A percentile compares a stretch with the other conserved stretches of the same genome.
phyloP scores from a whole-genome alignment of 2,888 invertebrate genomes.

The Standfussiana lucernea region DNA sequence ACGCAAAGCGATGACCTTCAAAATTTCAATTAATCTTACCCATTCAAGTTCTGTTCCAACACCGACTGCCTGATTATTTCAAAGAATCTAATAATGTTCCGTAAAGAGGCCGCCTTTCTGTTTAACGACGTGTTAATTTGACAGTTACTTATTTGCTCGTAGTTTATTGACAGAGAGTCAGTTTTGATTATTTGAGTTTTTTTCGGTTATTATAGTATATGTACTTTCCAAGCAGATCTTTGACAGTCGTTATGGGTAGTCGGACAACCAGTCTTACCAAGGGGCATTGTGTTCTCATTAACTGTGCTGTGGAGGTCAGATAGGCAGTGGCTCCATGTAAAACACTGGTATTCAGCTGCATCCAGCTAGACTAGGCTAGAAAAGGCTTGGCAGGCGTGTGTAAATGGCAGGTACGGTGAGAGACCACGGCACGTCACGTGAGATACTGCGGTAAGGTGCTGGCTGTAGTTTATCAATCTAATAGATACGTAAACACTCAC shows the following conservation, averaged over 20 bases:
- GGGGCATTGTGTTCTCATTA: neutral
- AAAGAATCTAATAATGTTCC: constrained; percentile 4
- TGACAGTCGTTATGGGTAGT: neutral
- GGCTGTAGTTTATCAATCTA: too few relatives aligned
- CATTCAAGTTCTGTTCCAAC: constrained; percentile 8
- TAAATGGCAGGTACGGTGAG: neutral
- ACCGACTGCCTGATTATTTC: neutral
- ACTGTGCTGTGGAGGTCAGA: neutral
- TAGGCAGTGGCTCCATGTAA: neutral
- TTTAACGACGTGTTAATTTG: constrained; percentile 18
- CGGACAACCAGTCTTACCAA: neutral
- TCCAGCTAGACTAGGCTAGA: neutral
- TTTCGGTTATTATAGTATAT: too few relatives aligned
- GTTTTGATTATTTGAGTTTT: neutral
- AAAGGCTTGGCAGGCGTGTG: neutral
- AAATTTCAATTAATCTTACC: neutral
- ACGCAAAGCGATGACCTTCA: neutral
- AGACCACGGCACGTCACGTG: neutral
- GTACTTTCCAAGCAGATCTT: too few relatives aligned
- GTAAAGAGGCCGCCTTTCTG: neutral
- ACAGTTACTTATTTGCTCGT: too few relatives aligned
- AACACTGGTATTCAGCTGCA: neutral
- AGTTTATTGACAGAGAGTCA: neutral
- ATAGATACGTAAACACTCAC: too few relatives aligned
- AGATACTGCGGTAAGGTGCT: too few relatives aligned